phyloP scores from a whole-genome alignment of 2,797 vertebrate genomes.

The Sphaeramia orbicularis region DNA sequence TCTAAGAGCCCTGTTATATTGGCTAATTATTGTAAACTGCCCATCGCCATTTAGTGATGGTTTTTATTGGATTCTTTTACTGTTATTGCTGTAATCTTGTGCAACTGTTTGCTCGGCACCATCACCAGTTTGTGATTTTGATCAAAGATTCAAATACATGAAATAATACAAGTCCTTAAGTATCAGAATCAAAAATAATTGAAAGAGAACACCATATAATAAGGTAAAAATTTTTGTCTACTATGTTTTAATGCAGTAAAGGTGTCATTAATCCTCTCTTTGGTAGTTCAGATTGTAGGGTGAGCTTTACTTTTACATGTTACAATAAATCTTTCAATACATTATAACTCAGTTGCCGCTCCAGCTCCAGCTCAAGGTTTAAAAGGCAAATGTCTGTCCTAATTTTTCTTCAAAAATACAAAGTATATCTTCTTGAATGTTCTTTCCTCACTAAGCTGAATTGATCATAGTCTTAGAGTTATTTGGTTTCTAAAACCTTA shows the following conservation, averaged over 20 bases:
- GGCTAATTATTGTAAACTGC: constrained; percentile 18
- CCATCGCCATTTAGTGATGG: constrained; percentile 9
- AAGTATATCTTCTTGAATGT: too few relatives aligned
- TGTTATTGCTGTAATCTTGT: not conserved
- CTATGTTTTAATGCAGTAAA: constrained; percentile 20
- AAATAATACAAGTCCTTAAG: too few relatives aligned
- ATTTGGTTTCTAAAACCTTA: too few relatives aligned
- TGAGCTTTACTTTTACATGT: constrained; percentile 20
- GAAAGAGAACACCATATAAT: too few relatives aligned
- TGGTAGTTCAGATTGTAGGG: constrained; percentile 5
- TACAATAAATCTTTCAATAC: constrained; percentile 25
- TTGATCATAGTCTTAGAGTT: not conserved
- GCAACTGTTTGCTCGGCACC: too few relatives aligned
- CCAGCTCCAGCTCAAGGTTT: not conserved
- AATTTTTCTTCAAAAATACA: too few relatives aligned
- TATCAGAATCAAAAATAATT: too few relatives aligned
- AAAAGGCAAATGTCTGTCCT: too few relatives aligned
- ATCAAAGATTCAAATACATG: too few relatives aligned
- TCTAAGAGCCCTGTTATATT: constrained; percentile 33
- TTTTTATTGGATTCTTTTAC: constrained; percentile 4
- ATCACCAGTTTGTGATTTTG: too few relatives aligned
- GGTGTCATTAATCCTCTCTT: constrained; percentile 17
- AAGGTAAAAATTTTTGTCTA: not conserved
- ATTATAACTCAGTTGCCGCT: constrained; percentile 25
- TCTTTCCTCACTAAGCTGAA: not conserved